Evolutionary conservation across 1,140 invertebrate genomes (phyloP).

Genomic region (Oedothorax gibbosus): DNA sequence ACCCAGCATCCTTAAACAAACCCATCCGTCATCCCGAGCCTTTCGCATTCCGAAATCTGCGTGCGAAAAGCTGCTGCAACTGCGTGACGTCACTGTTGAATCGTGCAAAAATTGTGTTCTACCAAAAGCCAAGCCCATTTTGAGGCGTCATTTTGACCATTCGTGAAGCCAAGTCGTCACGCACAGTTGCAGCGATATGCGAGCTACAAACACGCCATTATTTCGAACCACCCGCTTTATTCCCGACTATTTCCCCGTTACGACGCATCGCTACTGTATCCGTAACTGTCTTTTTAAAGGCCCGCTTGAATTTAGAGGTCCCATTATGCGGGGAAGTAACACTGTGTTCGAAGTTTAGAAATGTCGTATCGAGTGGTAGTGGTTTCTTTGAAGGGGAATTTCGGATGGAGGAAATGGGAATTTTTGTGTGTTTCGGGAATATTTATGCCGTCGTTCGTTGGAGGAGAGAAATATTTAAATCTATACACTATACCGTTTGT

Average conservation of each 20-base stretch:
- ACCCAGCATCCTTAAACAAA: not conserved
- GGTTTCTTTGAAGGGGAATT: too few relatives aligned
- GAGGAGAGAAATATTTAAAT: too few relatives aligned
- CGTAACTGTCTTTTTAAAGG: not conserved
- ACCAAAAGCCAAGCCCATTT: slow-evolving; percentile 51
- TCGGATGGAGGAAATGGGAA: too few relatives aligned
- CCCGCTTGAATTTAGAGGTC: slow-evolving; percentile 5
- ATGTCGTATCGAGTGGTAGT: too few relatives aligned
- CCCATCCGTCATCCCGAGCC: not conserved
- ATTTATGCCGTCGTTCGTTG: too few relatives aligned
- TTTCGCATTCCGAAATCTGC: slow-evolving; percentile 30
- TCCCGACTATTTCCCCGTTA: too few relatives aligned
- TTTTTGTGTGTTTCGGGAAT: too few relatives aligned
- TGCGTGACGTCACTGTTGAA: slow-evolving; percentile 43
- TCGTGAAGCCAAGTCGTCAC: slow-evolving; percentile 26
- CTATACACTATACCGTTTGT: too few relatives aligned
- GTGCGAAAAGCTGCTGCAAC: slow-evolving; percentile 19
- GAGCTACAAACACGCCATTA: slow-evolving; percentile 23
- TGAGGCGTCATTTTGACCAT: slow-evolving; percentile 28
- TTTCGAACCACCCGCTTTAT: slow-evolving; percentile 8
- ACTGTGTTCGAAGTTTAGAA: too few relatives aligned
- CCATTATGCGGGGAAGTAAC: not conserved
- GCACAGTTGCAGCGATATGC: slow-evolving; percentile 35
- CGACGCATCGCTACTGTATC: not conserved
- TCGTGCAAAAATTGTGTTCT: slow-evolving; percentile 42